Evolutionary conservation across 1,140 invertebrate species (phyloP).

Genomic region (Anastrepha obliqua): DNA sequence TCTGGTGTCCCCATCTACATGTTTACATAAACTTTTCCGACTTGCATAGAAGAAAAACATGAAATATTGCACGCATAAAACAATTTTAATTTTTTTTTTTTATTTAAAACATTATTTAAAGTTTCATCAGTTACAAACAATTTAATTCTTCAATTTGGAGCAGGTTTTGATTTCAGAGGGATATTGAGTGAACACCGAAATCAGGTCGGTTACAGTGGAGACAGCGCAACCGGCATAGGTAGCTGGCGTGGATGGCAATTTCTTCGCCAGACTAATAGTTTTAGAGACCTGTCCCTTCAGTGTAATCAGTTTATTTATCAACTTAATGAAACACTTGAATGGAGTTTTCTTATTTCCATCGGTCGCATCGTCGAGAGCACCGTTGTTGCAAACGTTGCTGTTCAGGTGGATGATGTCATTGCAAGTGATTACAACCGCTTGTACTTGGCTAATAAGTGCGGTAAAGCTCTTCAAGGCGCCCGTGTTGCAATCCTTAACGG

Average conservation of each 20-base stretch:
- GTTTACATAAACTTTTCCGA: too few species aligned
- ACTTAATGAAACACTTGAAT: neutral
- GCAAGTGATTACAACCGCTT: neutral
- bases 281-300: neutral
- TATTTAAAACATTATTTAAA: too few species aligned
- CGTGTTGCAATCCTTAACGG: neutral
- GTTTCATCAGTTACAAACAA: too few species aligned
- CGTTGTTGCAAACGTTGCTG: conserved; percentile 41
- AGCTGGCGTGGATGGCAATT: conserved; percentile 9
- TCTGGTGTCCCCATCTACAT: too few species aligned
- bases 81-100: too few species aligned
- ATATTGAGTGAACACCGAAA: neutral
- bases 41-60: too few species aligned
- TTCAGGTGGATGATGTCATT: conserved; percentile 35
- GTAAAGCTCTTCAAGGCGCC: neutral
- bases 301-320: neutral
- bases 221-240: neutral
- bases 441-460: neutral
- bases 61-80: too few species aligned
- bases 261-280: neutral
- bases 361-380: neutral
- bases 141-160: conserved; percentile 36
- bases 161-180: conserved; percentile 5
- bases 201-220: neutral
- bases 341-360: conserved; percentile 24